Base-by-base conservation (phyloP, 2,888 invertebrate genomes). In the Amphipyra berbera region DNA sequence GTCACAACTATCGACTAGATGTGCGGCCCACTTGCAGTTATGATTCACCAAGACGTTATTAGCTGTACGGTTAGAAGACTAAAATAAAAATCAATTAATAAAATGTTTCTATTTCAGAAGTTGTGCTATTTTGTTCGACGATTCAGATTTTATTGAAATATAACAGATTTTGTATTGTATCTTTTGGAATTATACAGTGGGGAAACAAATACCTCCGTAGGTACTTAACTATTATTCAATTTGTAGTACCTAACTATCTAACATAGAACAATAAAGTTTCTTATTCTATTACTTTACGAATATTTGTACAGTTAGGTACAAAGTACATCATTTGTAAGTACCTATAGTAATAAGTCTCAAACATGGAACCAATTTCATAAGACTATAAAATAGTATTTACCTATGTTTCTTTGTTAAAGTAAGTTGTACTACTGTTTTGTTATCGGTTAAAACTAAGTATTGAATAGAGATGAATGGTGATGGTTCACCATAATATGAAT, bases 401-500 rank as follows among this genome's bases (percentile, higher is more conserved):
- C 12, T 33, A 53, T 42, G 14, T 10, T 53, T 46, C 21, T 42
- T 41, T 49, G 52, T 61, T 48, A 54, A 38, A 45, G 38, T 69
- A 69, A 64, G 49, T 68, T 68, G 68, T 68, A 70, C 70, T 68
- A 64, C 58, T 59, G 30, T 46, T 50, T 70, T 64, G 64, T 70
- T 47, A 44, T 44, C n/a, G 49, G 65, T 55, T 68, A 52, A 55
- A 46, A 30, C 65, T 68, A 68, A 42, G 45, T 6, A 44, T 27
- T 2, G 21, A 21, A 13, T 13, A 13, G 9, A 13, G 9, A 42
- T 35, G n/a, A n/a, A n/a, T 21, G 35, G 21, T 4, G 41, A 13
- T 21, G 21, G 21, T 21, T 21, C 3, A 21, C 21, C 21, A 21
- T 21, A 21, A 21, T 21, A 21, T 21, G 1, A 3, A 21, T 21